Conservation (phyloP, 1,140 invertebrate genomes). For the Macrobrachium rosenbergii region DNA sequence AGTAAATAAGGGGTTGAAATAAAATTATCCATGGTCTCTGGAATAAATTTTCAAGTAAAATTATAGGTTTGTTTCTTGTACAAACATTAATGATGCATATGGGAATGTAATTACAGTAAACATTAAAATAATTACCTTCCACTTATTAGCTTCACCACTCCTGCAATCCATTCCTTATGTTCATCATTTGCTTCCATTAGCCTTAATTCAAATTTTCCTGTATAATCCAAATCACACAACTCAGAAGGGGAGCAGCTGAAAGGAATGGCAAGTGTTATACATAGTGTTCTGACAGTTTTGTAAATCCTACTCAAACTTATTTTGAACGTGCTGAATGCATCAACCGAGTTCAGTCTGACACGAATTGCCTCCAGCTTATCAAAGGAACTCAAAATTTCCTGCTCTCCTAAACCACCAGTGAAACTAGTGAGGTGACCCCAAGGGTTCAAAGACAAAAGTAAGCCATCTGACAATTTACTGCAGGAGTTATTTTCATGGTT, state of each 20-base stretch:
- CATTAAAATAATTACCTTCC: neutral
- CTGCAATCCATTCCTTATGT: neutral
- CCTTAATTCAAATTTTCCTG: neutral
- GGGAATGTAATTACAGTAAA: too few species aligned
- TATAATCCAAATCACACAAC: neutral
- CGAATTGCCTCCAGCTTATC: slow-evolving; percentile 20
- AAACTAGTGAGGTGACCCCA: slow-evolving; percentile 28
- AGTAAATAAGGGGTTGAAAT: too few species aligned
- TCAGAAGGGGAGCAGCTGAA: neutral
- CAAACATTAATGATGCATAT: too few species aligned
- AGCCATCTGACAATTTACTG: neutral
- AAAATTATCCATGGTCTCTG: too few species aligned
- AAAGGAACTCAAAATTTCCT: slow-evolving; percentile 14
- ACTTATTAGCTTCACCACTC: neutral
- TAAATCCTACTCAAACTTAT: slow-evolving; percentile 18
- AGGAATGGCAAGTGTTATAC: neutral
- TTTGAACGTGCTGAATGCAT: neutral
- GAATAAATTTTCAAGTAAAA: too few species aligned
- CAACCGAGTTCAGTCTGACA: neutral
- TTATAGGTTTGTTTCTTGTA: too few species aligned
- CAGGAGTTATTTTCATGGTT: neutral
- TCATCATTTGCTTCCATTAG: neutral
- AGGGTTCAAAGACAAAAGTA: slow-evolving; percentile 14
- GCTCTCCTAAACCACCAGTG: slow-evolving; percentile 31
- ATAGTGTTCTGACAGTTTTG: neutral